Base-by-base conservation (phyloP, 2,797 vertebrate species). In the Spizella passerina region DNA sequence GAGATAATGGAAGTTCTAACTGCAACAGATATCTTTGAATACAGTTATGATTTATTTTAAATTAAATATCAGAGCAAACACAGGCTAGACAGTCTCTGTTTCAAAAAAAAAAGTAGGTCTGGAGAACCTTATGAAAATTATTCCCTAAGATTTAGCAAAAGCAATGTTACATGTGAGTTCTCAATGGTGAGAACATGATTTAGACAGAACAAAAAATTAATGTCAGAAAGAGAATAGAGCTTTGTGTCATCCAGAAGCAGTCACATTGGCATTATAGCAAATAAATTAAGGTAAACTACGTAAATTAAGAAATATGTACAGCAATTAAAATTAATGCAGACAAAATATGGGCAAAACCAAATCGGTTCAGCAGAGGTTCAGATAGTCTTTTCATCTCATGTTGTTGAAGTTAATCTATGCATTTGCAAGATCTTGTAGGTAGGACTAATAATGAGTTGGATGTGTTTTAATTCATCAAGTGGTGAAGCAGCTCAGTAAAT, bases 1-100 rank as follows among this genome's bases (percentile, higher is more conserved):
- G n/a, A 86, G 34, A 32, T 65, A 93, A 93, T 64, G 44, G 41
- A 64, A 91, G 4, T 57, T 78, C 53, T 77, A 73, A 70, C 24
- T 68, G 27, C 22, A 88, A n/a, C 11, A 87, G 21, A 64, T 22
- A 78, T 7, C n/a, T 86, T 80, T 81, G 26, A 82, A 90, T 88
- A 10, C n/a, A 64, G 27, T 21, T 46, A 36, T 71, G n/a, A 82
- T 83, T 82, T 55, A 36, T 16, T 86, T 76, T 71, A 75, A 73
- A 82, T 77, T 85, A 80, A 94, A 61, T 83, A 75, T 56, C 72
- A 91, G 75, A 64, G 12, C n/a, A 90, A 88, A 90, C 49, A 85
- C 4, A 32, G 22, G 7, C 29, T 71, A 77, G 46, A 64, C 60
- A 78, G 22, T 64, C 59, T 77, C 63, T 68, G 71, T 39, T 82